These are phyloP conservation scores for Dendroctonus valens DNA, from an alignment of 1,140 invertebrate species.

Conservation along the genomic window DNA sequence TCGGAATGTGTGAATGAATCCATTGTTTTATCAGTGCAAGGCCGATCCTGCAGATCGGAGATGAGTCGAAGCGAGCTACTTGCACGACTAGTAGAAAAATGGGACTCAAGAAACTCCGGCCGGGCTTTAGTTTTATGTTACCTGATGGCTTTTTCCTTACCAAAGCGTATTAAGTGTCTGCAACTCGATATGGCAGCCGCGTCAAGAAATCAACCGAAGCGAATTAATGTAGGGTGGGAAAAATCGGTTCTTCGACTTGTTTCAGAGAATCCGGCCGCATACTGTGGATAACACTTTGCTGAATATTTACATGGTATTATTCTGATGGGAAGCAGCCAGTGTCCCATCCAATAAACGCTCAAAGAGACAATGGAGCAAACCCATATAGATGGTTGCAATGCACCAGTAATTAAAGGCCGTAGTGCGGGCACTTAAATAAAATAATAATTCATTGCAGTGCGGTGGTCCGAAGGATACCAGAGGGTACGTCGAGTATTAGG, in stretches of 20 bases:
- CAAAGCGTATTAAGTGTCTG: constrained; percentile 28
- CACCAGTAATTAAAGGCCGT: constrained; percentile 8
- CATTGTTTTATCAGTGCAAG: too few species aligned
- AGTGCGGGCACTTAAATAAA: constrained; percentile 13
- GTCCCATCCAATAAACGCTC: too few species aligned
- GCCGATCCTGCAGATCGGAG: neutral
- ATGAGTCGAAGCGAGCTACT: constrained; percentile 26
- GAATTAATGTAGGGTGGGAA: constrained; percentile 28
- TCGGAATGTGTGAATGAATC: too few species aligned
- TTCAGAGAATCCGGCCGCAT: neutral
- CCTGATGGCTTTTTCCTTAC: constrained; percentile 24
- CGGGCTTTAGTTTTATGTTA: constrained; percentile 33
- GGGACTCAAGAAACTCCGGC: constrained; percentile 21
- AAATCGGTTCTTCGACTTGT: constrained; percentile 1
- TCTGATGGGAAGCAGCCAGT: too few species aligned
- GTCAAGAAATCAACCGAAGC: constrained; percentile 23
- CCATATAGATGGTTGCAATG: constrained; percentile 3
- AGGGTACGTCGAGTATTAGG: constrained; percentile 15
- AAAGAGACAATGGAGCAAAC: too few species aligned
- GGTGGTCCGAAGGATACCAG: constrained; percentile 16
- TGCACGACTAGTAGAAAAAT: constrained; percentile 30
- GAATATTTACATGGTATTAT: too few species aligned
- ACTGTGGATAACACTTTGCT: too few species aligned
- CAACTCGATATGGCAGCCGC: constrained; percentile 18
- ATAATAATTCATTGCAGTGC: constrained; percentile 13